Base-by-base conservation (phyloP, 2,113 vertebrate genomes). In the Prietella phreatophila region DNA sequence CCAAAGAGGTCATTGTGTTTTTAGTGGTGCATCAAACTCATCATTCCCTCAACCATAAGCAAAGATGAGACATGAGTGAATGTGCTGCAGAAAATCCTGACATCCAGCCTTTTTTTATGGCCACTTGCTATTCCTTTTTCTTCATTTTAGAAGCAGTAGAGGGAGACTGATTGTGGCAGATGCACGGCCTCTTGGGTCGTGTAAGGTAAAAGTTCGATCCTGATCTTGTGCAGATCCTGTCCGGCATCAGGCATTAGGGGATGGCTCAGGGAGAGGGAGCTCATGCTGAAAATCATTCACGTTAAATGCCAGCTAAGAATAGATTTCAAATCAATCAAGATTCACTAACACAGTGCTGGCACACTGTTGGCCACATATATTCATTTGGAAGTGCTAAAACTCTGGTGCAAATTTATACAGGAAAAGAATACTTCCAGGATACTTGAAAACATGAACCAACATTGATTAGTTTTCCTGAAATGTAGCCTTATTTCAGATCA, bases 231-330 rank as follows among this genome's bases (percentile, higher is more conserved):
- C 89, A 81, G 91, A 91, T 91, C 87, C 89, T 90, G 69, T 89
- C 91, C 88, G 88, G 58, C 39, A 73, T 39, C n/a, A 47, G 7
- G 39, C 50, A 56, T 86, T 87, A 91, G 89, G 87, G 90, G 89
- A 89, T 42, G 69, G 89, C 84, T 91, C 69, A 88, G 90, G 88
- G 92, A 92, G 89, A 86, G 88, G 90, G 82, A 92, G 84, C 87
- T 86, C 86, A 85, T 80, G 93, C 93, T 93, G 91, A 94, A 95
- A 95, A 95, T 94, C 92, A 94, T 95, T 95, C 93, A 93, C 94
- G 92, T 92, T 94, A 95, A 95, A 95, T 95, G 93, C 93, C 94
- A 95, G 93, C 93, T 94, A 95, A 94, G 92, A 96, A 96, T 95
- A 95, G 94, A 94, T 90, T 94, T 93, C 91, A 91, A 94, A 95